Conservation (phyloP, 1,140 invertebrate genomes). For the Colletes latitarsis region DNA sequence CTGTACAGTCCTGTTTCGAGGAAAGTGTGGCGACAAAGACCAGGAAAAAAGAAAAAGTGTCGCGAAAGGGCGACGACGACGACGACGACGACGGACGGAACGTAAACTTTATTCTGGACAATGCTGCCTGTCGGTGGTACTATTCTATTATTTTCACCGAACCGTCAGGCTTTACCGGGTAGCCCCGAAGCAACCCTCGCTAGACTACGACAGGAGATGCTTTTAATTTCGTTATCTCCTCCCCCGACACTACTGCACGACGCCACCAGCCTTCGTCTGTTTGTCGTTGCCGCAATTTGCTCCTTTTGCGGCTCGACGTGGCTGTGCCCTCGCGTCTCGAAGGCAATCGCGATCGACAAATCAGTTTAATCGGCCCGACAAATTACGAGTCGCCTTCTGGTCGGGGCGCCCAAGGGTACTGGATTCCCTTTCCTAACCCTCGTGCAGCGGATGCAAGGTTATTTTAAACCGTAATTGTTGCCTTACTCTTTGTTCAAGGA, state of each 20-base stretch:
- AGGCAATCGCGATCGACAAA: slow-evolving; percentile 40
- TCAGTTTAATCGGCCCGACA: slow-evolving; percentile 38
- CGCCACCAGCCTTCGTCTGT: slow-evolving; percentile 18
- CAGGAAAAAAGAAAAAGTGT: slow-evolving; percentile 23
- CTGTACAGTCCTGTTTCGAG: background rate
- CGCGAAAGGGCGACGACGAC: slow-evolving; percentile 18
- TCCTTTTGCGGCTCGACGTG: slow-evolving; percentile 26
- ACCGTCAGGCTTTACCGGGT: slow-evolving; percentile 54
- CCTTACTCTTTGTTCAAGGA: no score
- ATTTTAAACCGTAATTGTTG: no score
- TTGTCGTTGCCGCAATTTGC: background rate
- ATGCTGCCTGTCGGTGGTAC: slow-evolving; percentile 68
- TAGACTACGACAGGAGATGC: slow-evolving; percentile 59
- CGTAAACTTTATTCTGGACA: slow-evolving; percentile 78
- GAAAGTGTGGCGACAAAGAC: slow-evolving; percentile 1
- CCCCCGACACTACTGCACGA: background rate
- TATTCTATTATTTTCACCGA: slow-evolving; percentile 79
- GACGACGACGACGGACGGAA: slow-evolving; percentile 56
- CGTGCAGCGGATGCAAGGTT: no score
- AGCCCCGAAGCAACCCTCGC: slow-evolving; percentile 52
- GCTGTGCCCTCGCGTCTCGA: slow-evolving; percentile 16
- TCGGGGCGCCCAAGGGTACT: no score
- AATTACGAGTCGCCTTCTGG: slow-evolving; percentile 8
- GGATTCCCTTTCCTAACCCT: no score
- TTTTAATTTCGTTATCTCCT: slow-evolving; percentile 70